These are phyloP conservation scores for Philonicus albiceps DNA, from an alignment of 2,888 invertebrate genomes.

Conservation along the genomic window DNA sequence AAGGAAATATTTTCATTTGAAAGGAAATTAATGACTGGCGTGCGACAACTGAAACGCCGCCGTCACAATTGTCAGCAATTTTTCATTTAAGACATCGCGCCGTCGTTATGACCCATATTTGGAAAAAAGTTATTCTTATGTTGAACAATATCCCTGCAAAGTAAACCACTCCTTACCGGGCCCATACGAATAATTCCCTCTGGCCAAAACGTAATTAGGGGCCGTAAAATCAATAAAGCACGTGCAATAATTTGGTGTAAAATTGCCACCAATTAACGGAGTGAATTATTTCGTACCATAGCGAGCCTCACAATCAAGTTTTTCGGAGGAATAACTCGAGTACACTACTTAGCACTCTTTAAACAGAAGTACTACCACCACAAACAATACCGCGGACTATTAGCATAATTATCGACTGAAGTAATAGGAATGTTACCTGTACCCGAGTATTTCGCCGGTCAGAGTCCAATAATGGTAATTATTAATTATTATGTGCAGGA, in stretches of 20 bases:
- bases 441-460: not conserved
- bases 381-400: constrained; percentile 25
- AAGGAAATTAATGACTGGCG: not conserved
- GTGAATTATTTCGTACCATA: not conserved
- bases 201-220: not conserved
- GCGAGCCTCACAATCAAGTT: not conserved
- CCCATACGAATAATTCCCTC: not conserved
- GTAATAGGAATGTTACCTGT: constrained; percentile 35
- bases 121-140: not conserved
- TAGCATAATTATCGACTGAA: constrained; percentile 23
- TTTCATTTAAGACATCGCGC: not conserved
- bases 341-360: not conserved
- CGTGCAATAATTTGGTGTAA: constrained; percentile 31
- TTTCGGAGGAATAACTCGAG: constrained; percentile 4
- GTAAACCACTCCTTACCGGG: not conserved
- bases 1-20: not conserved
- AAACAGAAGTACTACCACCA: not conserved
- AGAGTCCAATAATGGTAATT: constrained; percentile 42
- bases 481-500: constrained; percentile 42
- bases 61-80: not conserved
- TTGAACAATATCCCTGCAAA: not conserved
- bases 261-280: constrained; percentile 17
- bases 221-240: constrained; percentile 3
- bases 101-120: not conserved
- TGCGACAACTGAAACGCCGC: not conserved